Base-by-base conservation (phyloP, 2,888 invertebrate species). In the Dromius quadrimaculatus region DNA sequence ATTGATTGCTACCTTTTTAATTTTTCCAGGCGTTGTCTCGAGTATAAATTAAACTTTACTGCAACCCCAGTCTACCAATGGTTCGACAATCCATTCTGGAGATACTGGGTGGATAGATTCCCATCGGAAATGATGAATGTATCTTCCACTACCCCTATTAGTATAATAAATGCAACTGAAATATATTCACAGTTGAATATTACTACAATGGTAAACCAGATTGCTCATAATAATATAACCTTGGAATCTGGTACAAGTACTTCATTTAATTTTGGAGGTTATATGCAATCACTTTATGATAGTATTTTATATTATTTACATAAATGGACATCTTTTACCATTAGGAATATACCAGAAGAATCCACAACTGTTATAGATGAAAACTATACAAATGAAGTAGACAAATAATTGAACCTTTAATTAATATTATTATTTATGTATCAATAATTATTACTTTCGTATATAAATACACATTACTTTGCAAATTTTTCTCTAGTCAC, bases 41-140 rank as follows among this genome's bases (percentile, higher is more conserved):
- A 85, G 32, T 89, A 89, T 72, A 83, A 85, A 68, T 75, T 86
- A 72, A 85, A 88, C 74, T 79, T 82, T 75, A 81, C 81, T 0
- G 83, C 84, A 73, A 81, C 83, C 0, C 83, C 83, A 74, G 84
- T 83, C 78, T 86, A 87, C 84, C 86, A 88, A 77, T 89, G 89
- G 88, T 87, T 88, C 72, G 87, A 89, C 75, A 87, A 83, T 73
- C 85, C 85, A 72, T 82, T 80, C 36, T 83, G 43, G 9, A 17
- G 45, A 4, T 59, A 68, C 13, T 68, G 68, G 68, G 32, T 59
- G 2, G 59, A 68, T 3, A 59, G 59, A 19, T 68, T 68, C 5
- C 59, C 68, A 8, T n/a, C 13, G n/a, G 62, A 62, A 41, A 41
- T 54, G 50, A 28, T 54, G 11, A 54, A 54, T 23, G 15, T 54